Evolutionary conservation across 2,797 vertebrate genomes (phyloP).

Genomic region (Ciconia nigra): DNA sequence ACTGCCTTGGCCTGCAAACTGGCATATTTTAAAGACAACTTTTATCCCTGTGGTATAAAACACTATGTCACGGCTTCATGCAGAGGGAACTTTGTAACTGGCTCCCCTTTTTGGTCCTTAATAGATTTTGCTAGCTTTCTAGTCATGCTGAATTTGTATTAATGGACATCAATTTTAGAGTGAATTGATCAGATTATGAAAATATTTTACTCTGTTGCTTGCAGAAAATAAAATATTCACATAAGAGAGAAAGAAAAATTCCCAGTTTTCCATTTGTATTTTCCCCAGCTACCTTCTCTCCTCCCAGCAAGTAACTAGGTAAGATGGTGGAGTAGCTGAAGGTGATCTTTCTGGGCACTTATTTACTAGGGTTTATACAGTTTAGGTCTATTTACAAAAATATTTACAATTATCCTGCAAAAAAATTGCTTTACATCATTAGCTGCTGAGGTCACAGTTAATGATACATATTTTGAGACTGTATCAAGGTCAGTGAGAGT

Average conservation of each 20-base stretch:
- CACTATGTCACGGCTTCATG: not conserved
- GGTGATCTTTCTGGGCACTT: not conserved
- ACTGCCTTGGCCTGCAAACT: not conserved
- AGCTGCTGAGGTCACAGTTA: not conserved
- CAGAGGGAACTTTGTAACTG: not conserved
- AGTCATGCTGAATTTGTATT: not conserved
- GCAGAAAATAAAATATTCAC: not conserved
- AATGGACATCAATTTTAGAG: not conserved
- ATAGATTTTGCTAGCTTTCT: not conserved
- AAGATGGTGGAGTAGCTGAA: not conserved
- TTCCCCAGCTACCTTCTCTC: not conserved
- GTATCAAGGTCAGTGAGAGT: not conserved
- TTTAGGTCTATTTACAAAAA: not conserved
- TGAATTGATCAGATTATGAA: not conserved
- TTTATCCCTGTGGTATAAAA: not conserved
- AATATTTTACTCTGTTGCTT: not conserved
- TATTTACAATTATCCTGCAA: not conserved
- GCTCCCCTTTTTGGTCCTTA: not conserved
- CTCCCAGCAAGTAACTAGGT: not conserved
- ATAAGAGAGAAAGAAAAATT: not conserved
- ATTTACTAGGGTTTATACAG: not conserved
- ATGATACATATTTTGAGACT: not conserved
- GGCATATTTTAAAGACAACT: not conserved
- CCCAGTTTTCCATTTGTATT: not conserved
- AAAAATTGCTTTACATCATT: not conserved